phyloP scores from a whole-genome alignment of 2,797 vertebrate species.

The Carduelis carduelis region DNA sequence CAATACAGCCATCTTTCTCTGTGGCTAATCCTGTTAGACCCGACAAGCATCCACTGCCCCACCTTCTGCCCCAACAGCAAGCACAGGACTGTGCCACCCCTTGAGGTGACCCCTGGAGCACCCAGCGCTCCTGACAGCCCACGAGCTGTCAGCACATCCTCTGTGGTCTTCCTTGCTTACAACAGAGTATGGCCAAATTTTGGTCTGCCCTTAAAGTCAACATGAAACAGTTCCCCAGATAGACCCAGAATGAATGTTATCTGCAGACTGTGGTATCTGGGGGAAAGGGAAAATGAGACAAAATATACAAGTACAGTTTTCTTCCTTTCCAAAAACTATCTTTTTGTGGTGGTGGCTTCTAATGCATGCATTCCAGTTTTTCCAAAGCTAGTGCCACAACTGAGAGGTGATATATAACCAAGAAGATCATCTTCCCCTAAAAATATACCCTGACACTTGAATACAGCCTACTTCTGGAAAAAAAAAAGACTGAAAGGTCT shows the following conservation, averaged over 20 bases:
- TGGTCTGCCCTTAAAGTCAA: neutral
- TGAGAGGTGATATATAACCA: neutral
- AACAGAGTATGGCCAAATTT: neutral
- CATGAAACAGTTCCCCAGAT: neutral
- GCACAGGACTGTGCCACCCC: neutral
- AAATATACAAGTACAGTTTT: neutral
- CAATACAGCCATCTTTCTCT: neutral
- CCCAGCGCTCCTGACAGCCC: fast-evolving
- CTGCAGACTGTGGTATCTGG: conserved; percentile 14
- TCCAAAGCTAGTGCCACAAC: neutral
- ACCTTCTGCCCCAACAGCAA: neutral
- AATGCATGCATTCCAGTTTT: neutral
- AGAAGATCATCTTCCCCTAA: conserved; percentile 1
- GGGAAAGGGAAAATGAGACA: conserved; percentile 6
- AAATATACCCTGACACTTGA: neutral
- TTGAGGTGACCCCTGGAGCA: neutral
- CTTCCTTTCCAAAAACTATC: neutral
- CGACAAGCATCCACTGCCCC: fast-evolving
- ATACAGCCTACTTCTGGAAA: neutral
- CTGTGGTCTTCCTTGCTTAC: neutral
- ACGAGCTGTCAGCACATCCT: neutral
- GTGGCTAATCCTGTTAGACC: neutral
- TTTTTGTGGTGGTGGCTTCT: neutral
- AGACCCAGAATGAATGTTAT: conserved; percentile 11
- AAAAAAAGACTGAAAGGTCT: neutral